Base-by-base conservation (phyloP, 2,113 vertebrate species). In the Sula dactylatra region DNA sequence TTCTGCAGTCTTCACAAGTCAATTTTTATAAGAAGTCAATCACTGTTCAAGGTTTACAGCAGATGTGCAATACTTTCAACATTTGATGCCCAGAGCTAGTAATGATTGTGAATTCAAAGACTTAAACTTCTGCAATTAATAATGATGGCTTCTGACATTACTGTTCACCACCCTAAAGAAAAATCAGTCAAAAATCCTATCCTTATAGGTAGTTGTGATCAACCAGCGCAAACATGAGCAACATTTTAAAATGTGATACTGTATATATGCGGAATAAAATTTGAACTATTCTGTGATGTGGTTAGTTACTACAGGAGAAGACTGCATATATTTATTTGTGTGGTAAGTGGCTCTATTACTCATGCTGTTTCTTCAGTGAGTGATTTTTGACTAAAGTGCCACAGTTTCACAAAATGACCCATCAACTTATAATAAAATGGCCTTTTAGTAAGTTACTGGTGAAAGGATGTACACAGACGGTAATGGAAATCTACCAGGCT, bases 321-420 rank as follows among this genome's bases (percentile, higher is more conserved):
- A 84, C 47, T 65, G 56, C 69, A 62, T n/a, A 1, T 81, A 40
- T 62, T 96, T 92, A 59, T 85, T 94, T 69, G 42, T 74, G 83
- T 3, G 2, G n/a, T 67, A 91, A 78, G 52, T 79, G 80, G 19
- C 17, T 59, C 40, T 66, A 59, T 93, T 89, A 94, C 65, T 89
- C 94, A 74, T 67, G 20, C 56, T 47, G 59, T 84, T 95, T 91
- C 59, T 93, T 91, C 80, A 84, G 81, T 86, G 86, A 94, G 64
- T 86, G 96, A 78, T 95, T 97, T 90, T 94, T 94, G 26, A 82
- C 47, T 87, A 17, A 91, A 96, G 70, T 91, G 69, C 65, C 31
- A 82, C 69, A 65, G 77, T 93, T 94, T 74, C 62, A 76, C 32
- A 79, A 85, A 95, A 89, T 78, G 81, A 89, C 83, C 89, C 65